Percentiles rank a stretch among this genome's conserved stretches.
Conservation (phyloP, 2,888 invertebrate genomes). For the Unio delphinus region DNA sequence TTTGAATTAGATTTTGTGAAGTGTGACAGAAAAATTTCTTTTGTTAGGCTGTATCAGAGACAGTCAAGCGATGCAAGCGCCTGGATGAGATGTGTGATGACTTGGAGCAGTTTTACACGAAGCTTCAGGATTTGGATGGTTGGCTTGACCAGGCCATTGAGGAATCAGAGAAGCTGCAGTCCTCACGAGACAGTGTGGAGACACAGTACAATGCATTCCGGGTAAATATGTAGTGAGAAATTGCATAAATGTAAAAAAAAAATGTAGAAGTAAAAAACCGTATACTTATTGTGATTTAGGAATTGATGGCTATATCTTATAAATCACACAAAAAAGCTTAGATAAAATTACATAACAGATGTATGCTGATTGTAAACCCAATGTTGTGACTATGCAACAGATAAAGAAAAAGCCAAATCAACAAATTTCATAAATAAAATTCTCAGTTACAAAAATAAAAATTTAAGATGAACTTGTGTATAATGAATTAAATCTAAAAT, state of each 20-base stretch:
- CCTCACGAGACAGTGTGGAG: constrained; percentile 45
- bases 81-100: constrained; percentile 83
- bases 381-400: too few relatives aligned
- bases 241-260: constrained; percentile 1
- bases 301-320: too few relatives aligned
- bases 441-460: too few relatives aligned
- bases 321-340: too few relatives aligned
- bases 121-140: constrained; percentile 60
- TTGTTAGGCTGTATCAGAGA: constrained; percentile 53
- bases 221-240: constrained; percentile 25
- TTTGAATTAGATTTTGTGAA: too few relatives aligned
- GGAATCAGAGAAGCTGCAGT: constrained; percentile 52
- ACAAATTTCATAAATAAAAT: too few relatives aligned
- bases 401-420: too few relatives aligned
- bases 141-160: constrained; percentile 66
- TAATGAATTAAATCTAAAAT: too few relatives aligned
- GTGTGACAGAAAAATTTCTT: not conserved
- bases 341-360: too few relatives aligned
- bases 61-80: constrained; percentile 46
- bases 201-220: constrained; percentile 50
- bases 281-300: not conserved
- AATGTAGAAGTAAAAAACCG: constrained; percentile 2
- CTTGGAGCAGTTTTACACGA: constrained; percentile 87
- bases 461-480: too few relatives aligned
- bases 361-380: too few relatives aligned